These are phyloP conservation scores for Orthonyx spaldingii DNA, from an alignment of 2,113 vertebrate species.

Conservation along the genomic window DNA sequence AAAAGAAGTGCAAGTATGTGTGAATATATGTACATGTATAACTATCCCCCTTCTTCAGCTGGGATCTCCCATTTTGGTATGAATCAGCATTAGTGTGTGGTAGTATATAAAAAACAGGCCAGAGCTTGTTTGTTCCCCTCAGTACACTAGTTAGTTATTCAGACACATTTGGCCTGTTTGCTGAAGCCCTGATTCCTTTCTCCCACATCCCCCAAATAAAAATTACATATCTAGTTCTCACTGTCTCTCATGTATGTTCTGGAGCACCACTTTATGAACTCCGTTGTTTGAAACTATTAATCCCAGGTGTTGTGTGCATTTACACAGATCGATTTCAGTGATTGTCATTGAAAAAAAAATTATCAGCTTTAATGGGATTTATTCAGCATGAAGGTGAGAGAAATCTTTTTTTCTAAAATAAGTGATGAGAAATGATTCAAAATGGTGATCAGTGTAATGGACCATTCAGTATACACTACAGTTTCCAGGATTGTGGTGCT, in stretches of 20 bases:
- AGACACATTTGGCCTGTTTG: background rate
- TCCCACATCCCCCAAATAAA: background rate
- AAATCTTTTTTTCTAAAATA: constrained; percentile 27
- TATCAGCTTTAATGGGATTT: background rate
- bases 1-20: background rate
- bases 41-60: background rate
- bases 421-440: background rate
- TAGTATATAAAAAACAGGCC: background rate
- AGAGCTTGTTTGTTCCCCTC: background rate
- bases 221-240: background rate
- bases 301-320: constrained; percentile 27
- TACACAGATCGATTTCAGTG: constrained; percentile 21
- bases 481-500: background rate
- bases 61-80: background rate
- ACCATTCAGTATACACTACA: background rate
- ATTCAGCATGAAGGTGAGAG: background rate
- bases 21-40: background rate
- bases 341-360: constrained; percentile 4
- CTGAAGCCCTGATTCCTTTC: background rate
- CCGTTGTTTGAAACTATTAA: constrained; percentile 14
- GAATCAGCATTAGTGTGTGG: background rate
- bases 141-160: background rate
- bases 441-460: background rate
- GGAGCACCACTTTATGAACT: background rate
- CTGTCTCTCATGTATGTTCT: background rate